Percentiles rank a stretch among this genome's conserved stretches.
Evolutionary conservation across 2,888 invertebrate species (phyloP).

Genomic region (Leucania comma): DNA sequence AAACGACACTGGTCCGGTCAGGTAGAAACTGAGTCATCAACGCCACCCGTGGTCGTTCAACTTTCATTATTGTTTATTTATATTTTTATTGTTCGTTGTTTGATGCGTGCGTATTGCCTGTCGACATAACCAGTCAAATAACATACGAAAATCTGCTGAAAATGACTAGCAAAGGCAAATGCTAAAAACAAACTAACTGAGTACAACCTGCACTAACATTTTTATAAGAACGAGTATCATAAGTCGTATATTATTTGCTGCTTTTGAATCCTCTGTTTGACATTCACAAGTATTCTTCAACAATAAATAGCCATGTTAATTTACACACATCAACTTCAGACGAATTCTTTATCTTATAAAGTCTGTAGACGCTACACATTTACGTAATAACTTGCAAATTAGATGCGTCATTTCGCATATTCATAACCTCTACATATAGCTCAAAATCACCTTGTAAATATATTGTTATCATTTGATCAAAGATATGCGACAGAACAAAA

Average conservation of each 20-base stretch:
- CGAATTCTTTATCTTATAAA: constrained; percentile 38
- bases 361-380: constrained; percentile 22
- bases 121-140: constrained; percentile 60
- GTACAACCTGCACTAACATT: neutral
- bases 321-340: constrained; percentile 1
- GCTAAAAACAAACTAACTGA: neutral
- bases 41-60: constrained; percentile 84
- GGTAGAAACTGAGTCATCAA: constrained; percentile 87
- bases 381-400: constrained; percentile 31
- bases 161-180: constrained; percentile 21
- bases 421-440: constrained; percentile 27
- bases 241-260: neutral
- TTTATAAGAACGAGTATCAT: neutral
- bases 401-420: constrained; percentile 25
- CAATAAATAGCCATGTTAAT: neutral
- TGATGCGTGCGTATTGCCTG: constrained; percentile 75
- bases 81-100: constrained; percentile 79
- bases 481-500: constrained; percentile 15
- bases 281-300: constrained; percentile 9
- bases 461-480: constrained; percentile 23
- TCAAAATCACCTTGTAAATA: constrained; percentile 24
- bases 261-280: constrained; percentile 10
- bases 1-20: constrained; percentile 77
- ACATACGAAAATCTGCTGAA: constrained; percentile 39
- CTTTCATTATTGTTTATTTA: constrained; percentile 86